A percentile compares a stretch with the other conserved stretches of the same genome.
phyloP scores from a whole-genome alignment of 1,140 invertebrate genomes.

The Penaeus vannamei region DNA sequence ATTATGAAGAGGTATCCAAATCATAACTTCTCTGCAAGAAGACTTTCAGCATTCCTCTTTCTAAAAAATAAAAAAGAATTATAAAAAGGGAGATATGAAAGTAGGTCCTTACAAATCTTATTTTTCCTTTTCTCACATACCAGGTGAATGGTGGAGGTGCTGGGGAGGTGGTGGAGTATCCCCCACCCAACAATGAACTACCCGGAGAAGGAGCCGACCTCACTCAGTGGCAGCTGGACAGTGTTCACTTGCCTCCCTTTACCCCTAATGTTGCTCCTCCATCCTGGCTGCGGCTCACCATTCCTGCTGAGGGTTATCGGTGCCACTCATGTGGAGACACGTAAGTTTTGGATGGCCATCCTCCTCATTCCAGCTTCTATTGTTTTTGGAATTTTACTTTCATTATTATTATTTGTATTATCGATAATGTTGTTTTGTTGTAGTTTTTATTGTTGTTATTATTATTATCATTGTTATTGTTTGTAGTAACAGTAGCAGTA shows the following conservation, averaged over 20 bases:
- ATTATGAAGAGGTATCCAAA: too few species aligned
- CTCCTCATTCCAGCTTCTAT: not conserved
- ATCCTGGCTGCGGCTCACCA: slow-evolving; percentile 66
- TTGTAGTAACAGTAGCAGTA: too few species aligned
- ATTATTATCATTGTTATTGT: too few species aligned
- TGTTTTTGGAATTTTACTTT: not conserved
- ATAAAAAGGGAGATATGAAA: too few species aligned
- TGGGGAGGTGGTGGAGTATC: slow-evolving; percentile 64
- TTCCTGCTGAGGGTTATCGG: slow-evolving; percentile 66
- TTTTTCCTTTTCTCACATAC: too few species aligned
- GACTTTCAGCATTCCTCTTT: too few species aligned
- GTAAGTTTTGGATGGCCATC: slow-evolving; percentile 47
- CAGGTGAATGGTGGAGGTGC: slow-evolving; percentile 50
- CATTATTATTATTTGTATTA: not conserved
- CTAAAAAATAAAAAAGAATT: too few species aligned
- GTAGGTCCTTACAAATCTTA: too few species aligned
- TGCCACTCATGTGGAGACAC: slow-evolving; percentile 67
- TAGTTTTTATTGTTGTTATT: too few species aligned
- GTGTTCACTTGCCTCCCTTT: slow-evolving; percentile 59
- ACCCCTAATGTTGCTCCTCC: slow-evolving; percentile 62
- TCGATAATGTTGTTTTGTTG: not conserved
- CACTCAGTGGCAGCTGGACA: slow-evolving; percentile 66
- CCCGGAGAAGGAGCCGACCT: slow-evolving; percentile 51
- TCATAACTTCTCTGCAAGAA: too few species aligned
- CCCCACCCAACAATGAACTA: slow-evolving; percentile 56